A percentile compares a stretch with the other conserved stretches of the same genome.
Evolutionary conservation across 2,113 vertebrate genomes (phyloP).

Genomic region (Rhabdomys dilectus): DNA sequence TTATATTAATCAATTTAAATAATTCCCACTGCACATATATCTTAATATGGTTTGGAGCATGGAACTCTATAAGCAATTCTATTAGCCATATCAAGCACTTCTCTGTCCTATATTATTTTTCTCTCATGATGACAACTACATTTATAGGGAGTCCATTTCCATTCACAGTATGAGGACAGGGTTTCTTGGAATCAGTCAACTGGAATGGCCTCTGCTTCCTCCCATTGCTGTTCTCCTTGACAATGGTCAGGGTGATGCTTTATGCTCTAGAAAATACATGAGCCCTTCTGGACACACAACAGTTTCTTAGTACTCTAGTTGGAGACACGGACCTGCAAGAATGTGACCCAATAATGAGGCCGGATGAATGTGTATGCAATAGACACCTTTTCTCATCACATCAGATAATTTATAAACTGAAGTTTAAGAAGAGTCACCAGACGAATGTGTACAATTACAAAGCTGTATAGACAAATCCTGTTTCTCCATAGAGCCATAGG

Average conservation of each 20-base stretch:
- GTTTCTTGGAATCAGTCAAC: background rate
- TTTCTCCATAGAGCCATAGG: too few species aligned
- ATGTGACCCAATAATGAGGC: too few species aligned
- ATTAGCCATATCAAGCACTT: background rate
- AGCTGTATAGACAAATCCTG: too few species aligned
- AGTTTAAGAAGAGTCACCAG: too few species aligned
- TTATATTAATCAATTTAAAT: background rate
- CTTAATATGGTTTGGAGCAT: background rate
- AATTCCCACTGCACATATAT: background rate
- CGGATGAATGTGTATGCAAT: too few species aligned
- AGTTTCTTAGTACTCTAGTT: background rate
- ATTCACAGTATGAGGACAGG: background rate
- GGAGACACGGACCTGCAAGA: background rate
- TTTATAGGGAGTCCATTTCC: too few species aligned
- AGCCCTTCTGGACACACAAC: background rate
- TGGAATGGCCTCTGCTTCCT: too few species aligned
- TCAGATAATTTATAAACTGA: too few species aligned
- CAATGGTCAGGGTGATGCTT: background rate
- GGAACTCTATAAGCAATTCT: background rate
- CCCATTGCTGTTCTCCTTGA: background rate
- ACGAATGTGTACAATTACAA: too few species aligned
- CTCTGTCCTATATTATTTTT: background rate
- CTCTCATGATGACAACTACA: background rate
- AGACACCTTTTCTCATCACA: too few species aligned
- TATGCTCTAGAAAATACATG: background rate